Base-by-base conservation (phyloP, 1,140 invertebrate genomes). In the Zaprionus vittiger region DNA sequence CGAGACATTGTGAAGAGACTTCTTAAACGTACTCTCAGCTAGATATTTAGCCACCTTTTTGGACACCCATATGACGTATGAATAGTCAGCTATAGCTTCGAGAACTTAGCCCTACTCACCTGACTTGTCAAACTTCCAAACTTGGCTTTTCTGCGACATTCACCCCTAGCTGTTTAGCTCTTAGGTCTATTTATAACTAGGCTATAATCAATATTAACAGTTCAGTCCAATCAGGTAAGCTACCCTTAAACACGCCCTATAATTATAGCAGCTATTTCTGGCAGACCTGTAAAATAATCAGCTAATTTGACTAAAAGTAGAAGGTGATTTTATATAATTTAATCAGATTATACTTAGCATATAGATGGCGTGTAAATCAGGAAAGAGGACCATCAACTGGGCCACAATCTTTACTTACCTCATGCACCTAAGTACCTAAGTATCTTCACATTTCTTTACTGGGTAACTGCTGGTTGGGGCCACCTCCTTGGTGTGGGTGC, bases 181-280 rank as follows among this genome's bases (percentile, higher is more conserved):
- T 41, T 41, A 41, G n/a, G 7, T 47, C 41, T 47, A 47, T 47
- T 20, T 20, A 47, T 47, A 47, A 47, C 41, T 7, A 2, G 7
- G 2, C n/a, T 47, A 47, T 47, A 47, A 47, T 47, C 41, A 17
- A 47, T 47, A 47, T 47, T 47, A 47, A 47, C 41, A 17, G 41
- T 47, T 17, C 41, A 47, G n/a, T 17, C n/a, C 41, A 47, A 47
- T 47, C 41, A 47, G 41, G 6, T 17, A 2, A 47, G 41, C n/a
- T 47, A 47, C 41, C 41, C 41, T n/a, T 9, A 47, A 17, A 9
- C 41, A 47, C 41, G 41, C 41, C 41, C 7, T 17, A 47, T 47
- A 47, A 17, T 47, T 47, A 47, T 47, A 47, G 41, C 41, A 47
- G n/a, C 41, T 17, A 47, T 47, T 47, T 20, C 6, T 4, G 6